A percentile compares a stretch with the other conserved stretches of the same genome.
These are phyloP conservation scores for Enteromius treurensis DNA, from an alignment of 2,797 vertebrate genomes.

Conservation along the genomic window DNA sequence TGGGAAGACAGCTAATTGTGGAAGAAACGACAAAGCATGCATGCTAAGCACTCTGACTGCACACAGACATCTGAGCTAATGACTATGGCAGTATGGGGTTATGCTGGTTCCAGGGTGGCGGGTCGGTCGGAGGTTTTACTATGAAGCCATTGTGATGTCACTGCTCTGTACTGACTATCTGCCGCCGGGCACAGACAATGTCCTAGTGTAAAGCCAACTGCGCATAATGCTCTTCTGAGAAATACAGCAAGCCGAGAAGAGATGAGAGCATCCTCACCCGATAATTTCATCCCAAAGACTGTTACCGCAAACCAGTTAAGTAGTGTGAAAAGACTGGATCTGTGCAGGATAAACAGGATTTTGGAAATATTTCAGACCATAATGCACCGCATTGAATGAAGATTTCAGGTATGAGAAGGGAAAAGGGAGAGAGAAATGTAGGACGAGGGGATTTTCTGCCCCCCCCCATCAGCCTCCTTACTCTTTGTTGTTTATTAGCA, in stretches of 20 bases:
- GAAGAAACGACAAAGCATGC: constrained; percentile 44
- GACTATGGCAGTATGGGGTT: constrained; percentile 47
- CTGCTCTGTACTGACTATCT: constrained; percentile 34
- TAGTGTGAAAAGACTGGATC: constrained; percentile 16
- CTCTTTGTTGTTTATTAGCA: constrained; percentile 54
- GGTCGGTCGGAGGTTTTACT: constrained; percentile 27
- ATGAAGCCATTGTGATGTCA: constrained; percentile 53
- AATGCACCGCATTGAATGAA: neutral
- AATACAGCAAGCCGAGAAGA: constrained; percentile 20
- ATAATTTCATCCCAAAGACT: constrained; percentile 11
- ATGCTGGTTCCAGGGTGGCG: constrained; percentile 54
- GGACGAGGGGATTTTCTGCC: neutral
- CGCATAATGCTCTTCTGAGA: constrained; percentile 47
- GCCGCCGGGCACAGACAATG: constrained; percentile 20
- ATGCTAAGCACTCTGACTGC: constrained; percentile 22
- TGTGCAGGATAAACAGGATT: constrained; percentile 5
- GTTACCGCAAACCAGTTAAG: neutral
- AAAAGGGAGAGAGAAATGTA: constrained; percentile 1
- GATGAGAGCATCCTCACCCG: constrained; percentile 24
- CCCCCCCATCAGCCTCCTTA: constrained; percentile 25
- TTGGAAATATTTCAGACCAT: neutral
- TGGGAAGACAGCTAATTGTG: constrained; percentile 36
- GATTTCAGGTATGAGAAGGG: constrained; percentile 14
- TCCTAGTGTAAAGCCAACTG: constrained; percentile 35
- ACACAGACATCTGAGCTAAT: constrained; percentile 46